Conservation (phyloP, 1,140 invertebrate species). For the Grapholita molesta region DNA sequence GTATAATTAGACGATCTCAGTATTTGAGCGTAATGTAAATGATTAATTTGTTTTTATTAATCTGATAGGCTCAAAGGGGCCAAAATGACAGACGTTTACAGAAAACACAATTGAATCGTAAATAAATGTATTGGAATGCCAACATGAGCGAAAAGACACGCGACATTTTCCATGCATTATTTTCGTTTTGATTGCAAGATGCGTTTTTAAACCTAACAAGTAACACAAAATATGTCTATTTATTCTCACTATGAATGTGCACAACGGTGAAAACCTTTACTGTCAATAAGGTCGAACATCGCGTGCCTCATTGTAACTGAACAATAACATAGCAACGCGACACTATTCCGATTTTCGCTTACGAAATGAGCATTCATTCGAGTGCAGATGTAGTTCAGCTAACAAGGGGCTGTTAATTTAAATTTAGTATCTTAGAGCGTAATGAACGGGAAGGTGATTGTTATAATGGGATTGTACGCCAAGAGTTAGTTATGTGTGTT, state of each 20-base stretch:
- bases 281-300: neutral
- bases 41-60: no score
- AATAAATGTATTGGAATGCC: no score
- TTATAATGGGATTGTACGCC: constrained; percentile 64
- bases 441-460: constrained; percentile 74
- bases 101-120: no score
- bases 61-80: no score
- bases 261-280: neutral
- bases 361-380: constrained; percentile 64
- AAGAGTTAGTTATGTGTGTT: neutral
- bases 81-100: no score
- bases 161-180: no score
- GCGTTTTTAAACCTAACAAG: neutral
- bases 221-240: neutral
- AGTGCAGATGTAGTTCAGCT: constrained; percentile 65
- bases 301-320: neutral
- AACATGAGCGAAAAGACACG: no score
- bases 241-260: no score
- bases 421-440: constrained; percentile 74
- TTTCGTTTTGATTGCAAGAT: no score
- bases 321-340: constrained; percentile 8
- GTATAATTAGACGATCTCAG: no score
- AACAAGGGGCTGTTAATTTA: constrained; percentile 76
- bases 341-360: constrained; percentile 31
- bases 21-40: no score